Evolutionary conservation across 2,797 vertebrate species (phyloP).

Genomic region (Distichodus sexfasciatus): DNA sequence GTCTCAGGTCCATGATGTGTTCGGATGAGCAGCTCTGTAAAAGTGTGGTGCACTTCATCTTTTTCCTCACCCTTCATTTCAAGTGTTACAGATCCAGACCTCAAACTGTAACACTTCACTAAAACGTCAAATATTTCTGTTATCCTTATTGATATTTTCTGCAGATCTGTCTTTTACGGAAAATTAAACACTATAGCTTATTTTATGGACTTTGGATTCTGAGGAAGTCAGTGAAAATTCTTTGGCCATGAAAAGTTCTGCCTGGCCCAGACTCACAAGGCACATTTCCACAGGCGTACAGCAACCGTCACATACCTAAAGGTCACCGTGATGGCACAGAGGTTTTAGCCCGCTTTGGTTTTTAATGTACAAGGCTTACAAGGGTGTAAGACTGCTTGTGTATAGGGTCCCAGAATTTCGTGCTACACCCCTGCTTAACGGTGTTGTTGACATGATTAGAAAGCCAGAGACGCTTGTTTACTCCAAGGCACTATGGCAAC

Average conservation of each 20-base stretch:
- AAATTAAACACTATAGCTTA: slow-evolving; percentile 38
- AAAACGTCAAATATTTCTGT: slow-evolving; percentile 36
- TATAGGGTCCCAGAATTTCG: too few relatives aligned
- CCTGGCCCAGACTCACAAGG: not conserved
- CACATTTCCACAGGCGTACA: too few relatives aligned
- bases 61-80: slow-evolving; percentile 26
- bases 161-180: slow-evolving; percentile 52
- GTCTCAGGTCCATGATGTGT: slow-evolving; percentile 3
- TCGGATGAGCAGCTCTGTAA: slow-evolving; percentile 33
- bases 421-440: too few relatives aligned
- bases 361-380: too few relatives aligned
- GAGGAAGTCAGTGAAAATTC: slow-evolving; percentile 69
- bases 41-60: slow-evolving; percentile 38
- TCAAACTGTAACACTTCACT: slow-evolving; percentile 40
- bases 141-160: slow-evolving; percentile 34
- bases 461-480: too few relatives aligned
- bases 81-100: slow-evolving; percentile 34
- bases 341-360: too few relatives aligned
- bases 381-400: too few relatives aligned
- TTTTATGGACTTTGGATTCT: too few relatives aligned
- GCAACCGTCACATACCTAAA: too few relatives aligned
- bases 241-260: slow-evolving; percentile 58
- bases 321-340: too few relatives aligned
- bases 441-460: too few relatives aligned
- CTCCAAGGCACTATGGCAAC: too few relatives aligned